A percentile compares a stretch with the other conserved stretches of the same genome.
Evolutionary conservation across 2,113 vertebrate genomes (phyloP).

Genomic region (Ptilorrhoa leucosticta): DNA sequence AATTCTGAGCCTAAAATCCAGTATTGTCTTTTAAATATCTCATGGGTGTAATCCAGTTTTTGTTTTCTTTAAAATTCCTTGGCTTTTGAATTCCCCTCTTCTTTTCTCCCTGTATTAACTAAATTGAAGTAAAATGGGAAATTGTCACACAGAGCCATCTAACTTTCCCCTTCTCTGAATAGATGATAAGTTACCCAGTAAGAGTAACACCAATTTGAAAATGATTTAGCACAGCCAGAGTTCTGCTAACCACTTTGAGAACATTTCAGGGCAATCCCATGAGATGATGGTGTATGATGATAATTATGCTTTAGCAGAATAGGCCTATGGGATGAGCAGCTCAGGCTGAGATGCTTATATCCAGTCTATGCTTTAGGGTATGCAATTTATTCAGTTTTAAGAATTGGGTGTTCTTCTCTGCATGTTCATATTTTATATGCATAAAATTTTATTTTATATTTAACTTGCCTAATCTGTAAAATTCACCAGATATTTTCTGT

Average conservation of each 20-base stretch:
- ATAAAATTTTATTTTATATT: too few species aligned
- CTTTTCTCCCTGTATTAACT: not conserved
- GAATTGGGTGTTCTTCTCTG: not conserved
- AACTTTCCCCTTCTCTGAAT: not conserved
- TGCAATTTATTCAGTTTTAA: not conserved
- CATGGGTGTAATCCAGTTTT: not conserved
- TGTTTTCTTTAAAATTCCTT: conserved; percentile 6
- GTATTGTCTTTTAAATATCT: not conserved
- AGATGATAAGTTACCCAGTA: not conserved
- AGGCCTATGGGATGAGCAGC: not conserved
- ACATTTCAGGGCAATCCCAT: not conserved
- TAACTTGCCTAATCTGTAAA: not conserved
- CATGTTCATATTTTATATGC: not conserved
- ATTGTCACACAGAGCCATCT: not conserved
- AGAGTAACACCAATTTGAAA: not conserved
- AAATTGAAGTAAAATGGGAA: not conserved
- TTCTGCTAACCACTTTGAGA: not conserved
- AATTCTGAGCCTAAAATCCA: not conserved
- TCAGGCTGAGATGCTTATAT: not conserved
- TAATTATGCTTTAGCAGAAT: not conserved
- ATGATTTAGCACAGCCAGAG: not conserved
- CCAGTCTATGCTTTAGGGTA: not conserved
- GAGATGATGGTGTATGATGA: not conserved
- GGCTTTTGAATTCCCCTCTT: not conserved
- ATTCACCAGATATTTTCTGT: not conserved